These are phyloP conservation scores for Stichopus chloronotus DNA, from an alignment of 35 echinoderm and acorn worm genomes.

Conservation along the genomic window DNA sequence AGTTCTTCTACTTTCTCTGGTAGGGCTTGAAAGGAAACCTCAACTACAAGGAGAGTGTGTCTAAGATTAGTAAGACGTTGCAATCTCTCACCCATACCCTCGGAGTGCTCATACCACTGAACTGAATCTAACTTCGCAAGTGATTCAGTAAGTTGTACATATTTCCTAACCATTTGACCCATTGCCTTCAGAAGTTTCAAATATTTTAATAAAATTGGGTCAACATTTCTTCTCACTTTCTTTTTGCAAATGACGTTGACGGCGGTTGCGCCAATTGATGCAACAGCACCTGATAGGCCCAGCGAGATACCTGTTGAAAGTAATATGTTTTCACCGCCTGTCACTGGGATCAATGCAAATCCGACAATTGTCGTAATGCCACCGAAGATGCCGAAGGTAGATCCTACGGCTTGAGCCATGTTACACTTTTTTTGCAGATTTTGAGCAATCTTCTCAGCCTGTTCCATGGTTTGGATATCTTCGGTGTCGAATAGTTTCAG, in stretches of 20 bases:
- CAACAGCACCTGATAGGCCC: background rate
- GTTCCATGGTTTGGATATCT: background rate
- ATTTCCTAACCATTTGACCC: background rate
- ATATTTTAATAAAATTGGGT: background rate
- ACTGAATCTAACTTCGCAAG: background rate
- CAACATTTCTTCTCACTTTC: background rate
- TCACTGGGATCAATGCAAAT: background rate
- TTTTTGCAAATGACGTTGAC: background rate
- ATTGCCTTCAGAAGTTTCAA: background rate
- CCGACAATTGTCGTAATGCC: background rate
- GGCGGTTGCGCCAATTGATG: background rate
- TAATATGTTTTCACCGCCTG: background rate
- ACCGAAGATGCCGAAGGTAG: background rate
- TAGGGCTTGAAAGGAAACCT: background rate
- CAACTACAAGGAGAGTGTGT: background rate
- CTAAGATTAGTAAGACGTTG: background rate
- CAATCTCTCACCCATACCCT: background rate
- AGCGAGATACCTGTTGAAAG: background rate
- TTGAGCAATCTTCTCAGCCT: background rate
- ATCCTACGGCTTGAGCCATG: background rate
- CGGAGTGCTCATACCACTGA: background rate
- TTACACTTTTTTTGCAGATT: background rate
- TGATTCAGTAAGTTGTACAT: background rate
- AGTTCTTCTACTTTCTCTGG: background rate
- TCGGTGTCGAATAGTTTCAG: background rate